Evolutionary conservation across 2,888 invertebrate genomes (phyloP), one percentile per base, ranked within the genome.

Genomic region (Heliconius ethilla): DNA sequence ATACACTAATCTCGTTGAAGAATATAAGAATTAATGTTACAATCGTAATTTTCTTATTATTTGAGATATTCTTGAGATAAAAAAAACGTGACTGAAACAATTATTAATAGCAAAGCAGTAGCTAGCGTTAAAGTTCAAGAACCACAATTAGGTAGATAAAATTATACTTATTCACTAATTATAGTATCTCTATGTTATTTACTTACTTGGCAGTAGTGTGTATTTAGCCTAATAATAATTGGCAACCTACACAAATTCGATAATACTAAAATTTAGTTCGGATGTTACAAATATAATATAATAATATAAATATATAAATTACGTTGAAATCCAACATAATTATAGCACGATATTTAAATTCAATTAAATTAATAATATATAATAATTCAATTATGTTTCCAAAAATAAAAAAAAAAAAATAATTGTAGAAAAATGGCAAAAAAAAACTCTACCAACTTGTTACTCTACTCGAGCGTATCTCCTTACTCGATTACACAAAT

Each of bases 401-500:
- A 37, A 37, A 37, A 37, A 37, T 37, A 10, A 37, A 37, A 40
- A 67, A 15, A n/a, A 37, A 37, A 3, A 27, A 27, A 27, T 27
- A 27, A 22, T 9, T 22, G 37, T n/a, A 37, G 13, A 29, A 69
- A 69, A 25, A 40, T 45, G 15, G 40, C 18, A 69, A 69, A 37
- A 69, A n/a, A 3, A 33, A 33, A 0, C 33, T 63, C 63, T 33
- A 37, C 66, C 22, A 73, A 73, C 37, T 59, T 22, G 66, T 55
- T 67, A 77, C 65, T 77, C 55, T 55, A 66, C 33, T 59, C 66
- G 77, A 59, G 9, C 51, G 66, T 77, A 77, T 59, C 40, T 67
- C 55, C 37, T 67, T 55, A 59, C 55, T 37, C 77, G 59, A 77
- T 77, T 77, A 67, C 73, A 37, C 77, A 73, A 73, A 67, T 73